Base-by-base conservation (phyloP, 92 coral and sea anemone genomes). In the Epizoanthus rinbou region DNA sequence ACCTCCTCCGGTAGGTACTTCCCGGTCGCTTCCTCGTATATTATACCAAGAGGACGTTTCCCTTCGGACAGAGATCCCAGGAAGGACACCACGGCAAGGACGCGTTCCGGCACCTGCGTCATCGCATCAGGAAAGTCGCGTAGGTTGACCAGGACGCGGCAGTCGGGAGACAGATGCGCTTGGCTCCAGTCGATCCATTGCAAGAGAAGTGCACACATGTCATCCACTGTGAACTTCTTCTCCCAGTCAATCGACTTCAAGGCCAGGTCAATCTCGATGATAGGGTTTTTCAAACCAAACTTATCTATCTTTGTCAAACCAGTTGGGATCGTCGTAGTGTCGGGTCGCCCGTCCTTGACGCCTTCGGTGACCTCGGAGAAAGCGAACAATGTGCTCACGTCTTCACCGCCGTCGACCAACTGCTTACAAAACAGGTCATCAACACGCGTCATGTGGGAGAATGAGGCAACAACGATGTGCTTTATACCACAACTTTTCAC, bases 91-190 rank as follows among this genome's bases (percentile, higher is more conserved):
- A 89, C 84, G 3, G 67, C 75, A n/a, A 93, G 86, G 66, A 86
- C 74, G 16, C 94, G 91, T 64, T 75, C 87, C 59, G 88, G 91
- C 52, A 71, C 57, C 28, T 80, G 79, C 35, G 16, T 74, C 90
- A 93, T 93, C 71, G 87, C 83, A 79, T 90, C 94, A 14, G 92
- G 83, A 16, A 91, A 79, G 78, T 93, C 98, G 10, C 98, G 94
- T 15, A 92, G 84, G 58, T 92, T 92, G 68, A 92, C 67, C 16
- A 92, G 37, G 85, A 92, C 86, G 45, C 69, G 87, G 53, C 94
- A 79, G 81, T 89, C 90, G 18, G 66, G 54, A 4, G 92, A 80
- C n/a, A 88, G 83, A 43, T 88, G 81, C 35, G 47, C 18, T 11
- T 87, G 90, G 76, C 80, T 81, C 92, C 94, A 91, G 62, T 69